Evolutionary conservation across 2,113 vertebrate genomes (phyloP), one percentile per base, ranked within the genome.

Genomic region (Campylomormyrus tamandua): DNA sequence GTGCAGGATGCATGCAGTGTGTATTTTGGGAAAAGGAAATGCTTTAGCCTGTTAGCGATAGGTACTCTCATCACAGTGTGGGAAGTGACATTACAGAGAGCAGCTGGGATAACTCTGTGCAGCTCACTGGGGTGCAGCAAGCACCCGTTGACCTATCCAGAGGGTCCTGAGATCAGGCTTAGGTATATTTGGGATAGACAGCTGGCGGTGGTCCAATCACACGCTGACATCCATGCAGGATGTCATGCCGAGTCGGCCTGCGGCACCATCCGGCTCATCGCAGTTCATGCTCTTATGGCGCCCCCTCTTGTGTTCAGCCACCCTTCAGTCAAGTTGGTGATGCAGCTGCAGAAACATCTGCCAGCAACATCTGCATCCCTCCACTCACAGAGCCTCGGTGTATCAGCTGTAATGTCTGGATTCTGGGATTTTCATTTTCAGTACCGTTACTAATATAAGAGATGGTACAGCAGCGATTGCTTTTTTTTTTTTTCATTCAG

Each of bases 321-420:
- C 45, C 53, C 83, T 85, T 53, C 52, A 24, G 53, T 49, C 45
- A 21, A 15, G 48, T 31, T 15, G 8, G 4, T 27, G 50, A 80
- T 58, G n/a, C 80, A 49, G 45, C 39, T 70, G 83, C n/a, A 62
- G 83, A 90, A 90, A 89, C 89, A 89, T 89, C 89, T 89, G 89
- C 49, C 39, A 84, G 48, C 27, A 45, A 49, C 56, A 90, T 90
- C 52, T 66, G 39, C 42, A 85, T 35, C 46, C 17, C 80, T 90
- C n/a, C 62, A n/a, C n/a, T 50, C 27, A 77, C 45, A 80, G 5
- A 56, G 70, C 27, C 66, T 80, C 17, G 9, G 2, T 10, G 27
- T 53, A 9, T 50, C 8, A 52, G 19, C 48, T 48, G 42, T 66
- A 49, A 62, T 10, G 56, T 31, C 50, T 87, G 49, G n/a, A 24